Evolutionary conservation across 2,113 vertebrate species (phyloP), one percentile per base, ranked within the genome.

Genomic region (Notiomystis cincta): DNA sequence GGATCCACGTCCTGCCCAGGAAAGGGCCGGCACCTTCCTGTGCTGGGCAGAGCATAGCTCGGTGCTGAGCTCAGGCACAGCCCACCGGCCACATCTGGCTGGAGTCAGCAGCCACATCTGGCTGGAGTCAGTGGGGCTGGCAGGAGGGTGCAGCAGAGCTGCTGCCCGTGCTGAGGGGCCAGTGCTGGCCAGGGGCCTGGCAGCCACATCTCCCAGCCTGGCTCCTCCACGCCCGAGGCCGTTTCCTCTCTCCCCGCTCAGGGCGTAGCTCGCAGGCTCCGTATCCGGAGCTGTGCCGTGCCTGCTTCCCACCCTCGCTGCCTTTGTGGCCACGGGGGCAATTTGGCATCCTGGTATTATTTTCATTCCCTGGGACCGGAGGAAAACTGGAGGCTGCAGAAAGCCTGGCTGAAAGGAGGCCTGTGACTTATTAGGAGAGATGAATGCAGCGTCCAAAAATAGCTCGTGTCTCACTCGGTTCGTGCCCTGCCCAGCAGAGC

Each of bases 281-380:
- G 72, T 37, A 95, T 97, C 96, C 44, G 76, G 90, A 9, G 14
- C 94, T 30, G 83, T 7, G 69, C 87, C 1, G 8, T 9, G 83
- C 37, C 3, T 1, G 13, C 75, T 92, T 89, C 96, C 96, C 95
- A 94, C 90, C 96, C 96, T 90, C 1, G 0, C 67, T 77, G 91
- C 89, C 69, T 93, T 95, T 93, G 93, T 96, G 95, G 93, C 90
- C 80, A 31, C 93, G 73, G 91, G 93, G 82, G 87, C 76, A 86
- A 2, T 94, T 94, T 88, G 93, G 95, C 93, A 97, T 97, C 93
- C 96, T 93, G 92, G 82, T 93, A 85, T 96, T 96, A 94, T 96
- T 93, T 96, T 79, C 28, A 7, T 94, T 95, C 90, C 88, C 90
- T 81, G 90, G 48, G 92, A 96, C 56, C 13, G 3, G 77, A 94